Evolutionary conservation across 2,888 invertebrate genomes (phyloP).

Genomic region (Lithodes maja): DNA sequence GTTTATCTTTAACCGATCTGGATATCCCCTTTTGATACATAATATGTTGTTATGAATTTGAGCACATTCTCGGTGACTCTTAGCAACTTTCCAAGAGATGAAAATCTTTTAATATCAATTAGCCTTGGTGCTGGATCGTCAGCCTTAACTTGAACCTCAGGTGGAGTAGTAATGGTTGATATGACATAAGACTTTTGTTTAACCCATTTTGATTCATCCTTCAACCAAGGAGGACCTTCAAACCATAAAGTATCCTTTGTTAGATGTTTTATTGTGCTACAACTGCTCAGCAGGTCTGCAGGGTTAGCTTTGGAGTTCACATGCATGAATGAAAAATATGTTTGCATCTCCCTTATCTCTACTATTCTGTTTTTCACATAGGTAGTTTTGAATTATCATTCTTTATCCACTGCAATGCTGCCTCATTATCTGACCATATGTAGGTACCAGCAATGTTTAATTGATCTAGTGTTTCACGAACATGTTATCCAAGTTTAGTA

Average conservation of each 20-base stretch:
- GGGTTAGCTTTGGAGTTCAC: not conserved
- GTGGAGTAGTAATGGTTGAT: not conserved
- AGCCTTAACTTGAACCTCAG: not conserved
- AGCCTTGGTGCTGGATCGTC: not conserved
- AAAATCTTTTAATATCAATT: not conserved
- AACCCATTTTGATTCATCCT: not conserved
- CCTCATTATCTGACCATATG: conserved; percentile 15
- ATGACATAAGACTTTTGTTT: not conserved
- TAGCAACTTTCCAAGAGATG: conserved; percentile 2
- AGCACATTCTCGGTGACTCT: not conserved
- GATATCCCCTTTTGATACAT: not conserved
- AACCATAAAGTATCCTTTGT: not conserved
- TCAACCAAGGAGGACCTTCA: not conserved
- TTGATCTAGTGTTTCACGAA: not conserved
- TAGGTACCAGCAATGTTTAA: not conserved
- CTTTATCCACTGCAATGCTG: conserved; percentile 12
- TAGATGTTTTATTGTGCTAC: not conserved
- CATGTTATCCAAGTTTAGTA: no score
- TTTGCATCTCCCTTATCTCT: not conserved
- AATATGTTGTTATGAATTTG: not conserved
- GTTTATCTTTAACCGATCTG: not conserved
- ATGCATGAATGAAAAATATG: not conserved
- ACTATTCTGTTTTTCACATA: not conserved
- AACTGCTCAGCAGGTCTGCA: not conserved
- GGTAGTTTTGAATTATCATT: conserved; percentile 14